Conservation (phyloP, 30 jellyfish, hydroid and myxozoan genomes). For the Turritopsis dohrnii region DNA sequence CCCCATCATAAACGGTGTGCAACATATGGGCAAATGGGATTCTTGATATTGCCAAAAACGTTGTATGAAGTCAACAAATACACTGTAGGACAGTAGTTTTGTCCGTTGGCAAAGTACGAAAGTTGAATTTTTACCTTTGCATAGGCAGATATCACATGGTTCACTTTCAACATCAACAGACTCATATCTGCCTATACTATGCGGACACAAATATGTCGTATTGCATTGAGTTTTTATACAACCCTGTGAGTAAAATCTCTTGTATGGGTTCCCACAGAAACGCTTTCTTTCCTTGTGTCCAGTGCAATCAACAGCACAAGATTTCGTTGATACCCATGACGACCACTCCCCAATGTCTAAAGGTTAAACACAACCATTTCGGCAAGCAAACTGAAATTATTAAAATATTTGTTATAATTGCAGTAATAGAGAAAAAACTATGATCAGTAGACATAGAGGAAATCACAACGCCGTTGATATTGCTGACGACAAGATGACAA, state of each 20-base stretch:
- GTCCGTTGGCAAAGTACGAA: too few relatives aligned
- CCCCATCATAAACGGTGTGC: too few relatives aligned
- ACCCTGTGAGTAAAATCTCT: background rate
- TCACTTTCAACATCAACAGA: background rate
- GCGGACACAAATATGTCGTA: background rate
- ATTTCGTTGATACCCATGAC: background rate
- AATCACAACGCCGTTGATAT: too few relatives aligned
- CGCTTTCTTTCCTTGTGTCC: background rate
- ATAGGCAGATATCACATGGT: background rate
- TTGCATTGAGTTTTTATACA: background rate
- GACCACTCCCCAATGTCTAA: background rate
- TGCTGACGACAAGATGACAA: too few relatives aligned
- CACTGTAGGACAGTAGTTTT: too few relatives aligned
- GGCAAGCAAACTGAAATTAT: background rate
- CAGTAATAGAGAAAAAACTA: too few relatives aligned
- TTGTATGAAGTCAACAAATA: too few relatives aligned
- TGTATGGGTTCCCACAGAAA: background rate
- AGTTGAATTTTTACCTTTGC: background rate
- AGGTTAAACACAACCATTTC: background rate
- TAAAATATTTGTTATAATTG: too few relatives aligned
- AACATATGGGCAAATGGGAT: too few relatives aligned
- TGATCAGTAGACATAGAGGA: too few relatives aligned
- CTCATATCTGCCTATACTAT: background rate
- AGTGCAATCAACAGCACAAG: background rate
- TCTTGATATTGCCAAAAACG: too few relatives aligned